Evolutionary conservation across 1,140 invertebrate species (phyloP).

Genomic region (Phymastichus coffea): DNA sequence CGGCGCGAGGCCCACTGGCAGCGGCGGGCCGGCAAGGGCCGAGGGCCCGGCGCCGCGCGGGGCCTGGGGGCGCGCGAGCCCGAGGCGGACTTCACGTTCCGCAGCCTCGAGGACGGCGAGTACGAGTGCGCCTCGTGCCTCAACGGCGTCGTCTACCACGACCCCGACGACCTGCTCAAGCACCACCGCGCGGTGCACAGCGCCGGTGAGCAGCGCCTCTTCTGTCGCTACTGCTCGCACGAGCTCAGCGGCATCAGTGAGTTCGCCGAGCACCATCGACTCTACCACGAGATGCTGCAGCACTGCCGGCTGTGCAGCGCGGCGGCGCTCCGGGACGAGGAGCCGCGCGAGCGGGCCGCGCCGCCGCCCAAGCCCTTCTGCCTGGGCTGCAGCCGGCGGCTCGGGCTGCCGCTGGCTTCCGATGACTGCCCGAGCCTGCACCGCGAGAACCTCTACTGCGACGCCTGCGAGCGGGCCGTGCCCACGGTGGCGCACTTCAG

Average conservation of each 20-base stretch:
- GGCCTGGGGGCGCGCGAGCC: background rate
- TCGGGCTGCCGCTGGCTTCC: background rate
- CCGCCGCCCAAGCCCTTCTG: background rate
- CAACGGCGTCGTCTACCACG: background rate
- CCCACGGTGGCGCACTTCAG: background rate
- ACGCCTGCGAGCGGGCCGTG: background rate
- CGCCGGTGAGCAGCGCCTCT: background rate
- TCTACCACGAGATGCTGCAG: background rate
- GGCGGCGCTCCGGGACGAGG: too few relatives aligned
- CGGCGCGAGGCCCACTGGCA: background rate
- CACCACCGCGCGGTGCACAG: slow-evolving; percentile 5
- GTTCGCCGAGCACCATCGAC: slow-evolving; percentile 2
- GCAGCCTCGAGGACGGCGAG: background rate
- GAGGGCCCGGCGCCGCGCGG: background rate
- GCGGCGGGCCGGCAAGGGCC: background rate
- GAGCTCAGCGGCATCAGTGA: background rate
- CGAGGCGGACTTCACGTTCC: background rate
- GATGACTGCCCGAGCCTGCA: background rate
- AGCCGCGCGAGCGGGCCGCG: background rate
- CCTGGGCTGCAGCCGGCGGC: background rate
- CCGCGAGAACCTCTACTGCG: slow-evolving; percentile 9
- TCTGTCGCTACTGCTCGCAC: slow-evolving; percentile 8
- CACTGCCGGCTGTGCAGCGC: background rate
- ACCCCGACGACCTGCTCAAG: slow-evolving; percentile 7
- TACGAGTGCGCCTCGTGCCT: background rate